Evolutionary conservation across 2,888 invertebrate species (phyloP), one percentile per base, ranked within the genome.

Genomic region (Danaus chrysippus): DNA sequence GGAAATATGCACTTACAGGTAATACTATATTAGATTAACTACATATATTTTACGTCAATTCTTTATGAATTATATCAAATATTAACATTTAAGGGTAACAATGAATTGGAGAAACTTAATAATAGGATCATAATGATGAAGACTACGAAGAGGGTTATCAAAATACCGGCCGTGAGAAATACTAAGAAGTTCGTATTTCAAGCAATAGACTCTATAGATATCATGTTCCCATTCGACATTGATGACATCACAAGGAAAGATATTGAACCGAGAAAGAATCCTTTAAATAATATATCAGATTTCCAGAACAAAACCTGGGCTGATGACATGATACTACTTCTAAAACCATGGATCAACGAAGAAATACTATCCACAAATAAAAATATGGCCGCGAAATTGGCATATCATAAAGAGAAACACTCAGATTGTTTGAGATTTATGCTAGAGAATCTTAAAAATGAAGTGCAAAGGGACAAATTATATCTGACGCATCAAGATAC

Each of bases 111-210:
- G 59, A 89, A 92, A 69, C 89, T 87, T 56, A 91, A 86, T 41
- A 89, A 92, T 59, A 92, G 93, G 56, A 92, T 95, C 10, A 92
- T 95, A 23, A 91, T 94, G 81, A 92, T 95, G 79, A 94, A 94
- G 77, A 94, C 94, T 10, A 94, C 94, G 0, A 94, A 93, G 77
- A 91, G 95, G n/a, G 92, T 95, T 3, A 93, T 95, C 53, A 94
- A 94, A 79, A 92, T 95, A 59, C 94, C 94, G 0, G 91, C 89
- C 2, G 83, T 73, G 60, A 76, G 82, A 1, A 77, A 70, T 67
- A 80, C 78, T 65, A 87, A 86, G 70, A 88, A 88, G 68, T 87
- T 86, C 64, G 53, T 83, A 15, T 90, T 90, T 64, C 86, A 88
- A 65, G 82, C 79, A 10, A 78, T 89, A 52, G 89, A 89, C 61